Evolutionary conservation across 2,888 invertebrate species (phyloP).

Genomic region (Alcis repandata): DNA sequence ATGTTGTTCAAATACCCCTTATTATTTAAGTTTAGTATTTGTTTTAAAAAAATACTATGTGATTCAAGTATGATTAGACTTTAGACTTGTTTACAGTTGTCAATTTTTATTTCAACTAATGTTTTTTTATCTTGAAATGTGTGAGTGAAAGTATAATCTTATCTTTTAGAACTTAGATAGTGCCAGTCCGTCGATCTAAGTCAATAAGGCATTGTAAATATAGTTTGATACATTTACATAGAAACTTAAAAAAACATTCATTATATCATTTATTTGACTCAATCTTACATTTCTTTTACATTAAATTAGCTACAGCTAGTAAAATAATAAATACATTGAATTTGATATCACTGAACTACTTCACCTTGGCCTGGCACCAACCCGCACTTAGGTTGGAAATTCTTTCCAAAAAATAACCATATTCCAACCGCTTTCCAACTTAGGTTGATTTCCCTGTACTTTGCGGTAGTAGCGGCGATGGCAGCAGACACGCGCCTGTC

Average conservation of each 20-base stretch:
- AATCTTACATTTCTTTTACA: conserved; percentile 28
- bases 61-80: too few species aligned
- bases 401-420: conserved; percentile 15
- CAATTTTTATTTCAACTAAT: background rate
- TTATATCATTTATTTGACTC: conserved; percentile 34
- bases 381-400: conserved; percentile 40
- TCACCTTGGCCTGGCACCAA: conserved; percentile 51
- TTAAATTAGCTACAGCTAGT: conserved; percentile 40
- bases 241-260: conserved; percentile 1
- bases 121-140: background rate
- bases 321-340: conserved; percentile 50
- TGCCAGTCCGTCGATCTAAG: background rate
- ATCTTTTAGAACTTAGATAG: background rate
- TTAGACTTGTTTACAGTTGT: background rate
- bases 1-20: too few species aligned
- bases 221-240: background rate
- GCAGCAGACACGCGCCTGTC: conserved; percentile 80
- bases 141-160: conserved; percentile 7
- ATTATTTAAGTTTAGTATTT: too few species aligned
- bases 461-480: conserved; percentile 87
- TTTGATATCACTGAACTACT: conserved; percentile 47
- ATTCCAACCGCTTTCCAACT: conserved; percentile 17
- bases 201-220: background rate
- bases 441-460: conserved; percentile 62
- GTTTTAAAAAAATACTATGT: too few species aligned